Evolutionary conservation across 2,113 vertebrate genomes (phyloP), one percentile per base, ranked within the genome.

Genomic region (Puma concolor): DNA sequence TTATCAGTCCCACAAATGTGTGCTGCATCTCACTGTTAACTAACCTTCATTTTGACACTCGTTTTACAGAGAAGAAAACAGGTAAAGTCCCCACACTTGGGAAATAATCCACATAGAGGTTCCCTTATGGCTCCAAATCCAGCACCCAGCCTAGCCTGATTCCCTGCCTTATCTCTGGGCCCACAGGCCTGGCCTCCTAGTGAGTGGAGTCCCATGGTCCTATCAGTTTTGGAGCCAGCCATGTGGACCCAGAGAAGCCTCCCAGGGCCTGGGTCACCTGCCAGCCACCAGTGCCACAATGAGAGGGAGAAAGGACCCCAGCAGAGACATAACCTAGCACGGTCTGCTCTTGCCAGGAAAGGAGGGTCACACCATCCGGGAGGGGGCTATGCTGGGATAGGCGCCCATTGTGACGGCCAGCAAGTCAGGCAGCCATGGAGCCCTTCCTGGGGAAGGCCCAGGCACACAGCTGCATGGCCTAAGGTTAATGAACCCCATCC

Each of bases 21-120:
- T 7, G 15, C 54, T 54, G 31, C 21, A 50, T 72, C 67, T 21
- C 0, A 0, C 64, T 60, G 54, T 66, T 63, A 69, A 54, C 14
- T 9, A 25, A 90, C 60, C 64, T 81, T 93, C 57, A 76, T 87
- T 94, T 21, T 31, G 21, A 66, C 15, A n/a, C 33, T 88, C 44
- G 29, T 87, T 91, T 87, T 41, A 66, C 21, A 76, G 54, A 79
- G 0, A 86, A 38, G 27, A 84, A 84, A 74, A 84, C 16, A 89
- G 60, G 23, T 13, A 29, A 66, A 87, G 17, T 16, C 14, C 25
- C 15, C 41, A 57, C 29, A 17, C 60, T 76, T 77, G 21, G 67
- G 44, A 48, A 90, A 79, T 36, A 88, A 87, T 15, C 60, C 85
- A 54, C 2, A 16, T 1, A 14, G 74, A 67, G 27, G 57, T 41